phyloP scores from a whole-genome alignment of 2,113 vertebrate genomes.

The Xenus cinereus region DNA sequence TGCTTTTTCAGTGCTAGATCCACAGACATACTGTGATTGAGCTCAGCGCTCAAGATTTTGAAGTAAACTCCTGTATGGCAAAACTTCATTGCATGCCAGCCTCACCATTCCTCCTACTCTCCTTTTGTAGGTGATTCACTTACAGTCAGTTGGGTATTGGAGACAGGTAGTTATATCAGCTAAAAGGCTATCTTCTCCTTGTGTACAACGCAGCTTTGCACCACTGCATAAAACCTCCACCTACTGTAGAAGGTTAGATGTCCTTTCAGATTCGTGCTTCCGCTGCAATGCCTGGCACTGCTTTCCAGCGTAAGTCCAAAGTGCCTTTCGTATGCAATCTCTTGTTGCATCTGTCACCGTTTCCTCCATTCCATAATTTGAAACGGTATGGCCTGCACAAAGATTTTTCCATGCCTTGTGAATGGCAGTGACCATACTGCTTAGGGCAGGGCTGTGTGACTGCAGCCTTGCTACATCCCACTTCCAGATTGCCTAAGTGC shows the following conservation, averaged over 20 bases:
- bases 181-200: background rate
- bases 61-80: background rate
- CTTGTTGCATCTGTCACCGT: background rate
- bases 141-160: constrained; percentile 18
- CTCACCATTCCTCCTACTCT: background rate
- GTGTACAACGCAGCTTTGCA: background rate
- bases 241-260: background rate
- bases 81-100: background rate
- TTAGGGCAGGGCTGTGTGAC: background rate
- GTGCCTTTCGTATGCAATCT: background rate
- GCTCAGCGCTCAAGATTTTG: background rate
- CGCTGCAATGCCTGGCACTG: background rate
- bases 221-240: background rate
- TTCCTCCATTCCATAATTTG: background rate
- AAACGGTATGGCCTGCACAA: background rate
- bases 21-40: background rate
- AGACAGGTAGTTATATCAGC: constrained; percentile 7
- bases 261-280: background rate
- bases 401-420: background rate
- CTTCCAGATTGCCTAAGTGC: background rate
- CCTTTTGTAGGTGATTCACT: background rate
- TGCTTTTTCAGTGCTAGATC: background rate
- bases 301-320: background rate
- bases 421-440: background rate
- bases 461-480: background rate